Evolutionary conservation across 2,888 invertebrate genomes (phyloP).

Genomic region (Caenorhabditis doughertyi): DNA sequence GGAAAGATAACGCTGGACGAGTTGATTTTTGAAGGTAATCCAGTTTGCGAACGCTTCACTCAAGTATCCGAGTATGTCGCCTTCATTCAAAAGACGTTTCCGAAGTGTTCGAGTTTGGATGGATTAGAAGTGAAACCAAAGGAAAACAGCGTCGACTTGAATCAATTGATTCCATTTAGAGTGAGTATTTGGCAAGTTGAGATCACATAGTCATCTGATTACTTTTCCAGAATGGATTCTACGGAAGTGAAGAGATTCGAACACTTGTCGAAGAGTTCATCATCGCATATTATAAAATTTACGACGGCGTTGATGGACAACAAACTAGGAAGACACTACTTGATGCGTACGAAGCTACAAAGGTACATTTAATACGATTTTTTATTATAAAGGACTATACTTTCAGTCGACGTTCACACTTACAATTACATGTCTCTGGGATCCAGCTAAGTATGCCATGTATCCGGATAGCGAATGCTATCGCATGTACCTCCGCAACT

Average conservation of each 20-base stretch:
- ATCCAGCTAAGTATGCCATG: conserved; percentile 12
- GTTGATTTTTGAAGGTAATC: conserved; percentile 79
- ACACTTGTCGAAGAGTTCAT: conserved; percentile 76
- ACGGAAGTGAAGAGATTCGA: conserved; percentile 65
- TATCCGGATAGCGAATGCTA: conserved; percentile 65
- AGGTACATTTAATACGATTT: conserved; percentile 65
- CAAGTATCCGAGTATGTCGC: conserved; percentile 62
- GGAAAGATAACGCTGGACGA: conserved; percentile 72
- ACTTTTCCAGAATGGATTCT: conserved; percentile 75
- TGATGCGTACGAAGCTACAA: conserved; percentile 77
- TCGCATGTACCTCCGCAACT: conserved; percentile 79
- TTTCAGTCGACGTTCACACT: conserved; percentile 79
- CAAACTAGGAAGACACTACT: conserved; percentile 74
- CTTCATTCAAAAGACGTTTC: conserved; percentile 76
- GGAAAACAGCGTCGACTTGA: neutral
- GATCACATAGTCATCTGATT: neutral
- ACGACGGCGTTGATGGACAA: conserved; percentile 67
- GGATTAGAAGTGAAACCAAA: conserved; percentile 53
- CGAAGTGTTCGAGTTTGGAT: conserved; percentile 72
- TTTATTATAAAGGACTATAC: neutral
- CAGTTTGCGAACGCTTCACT: conserved; percentile 67
- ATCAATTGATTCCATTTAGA: conserved; percentile 41
- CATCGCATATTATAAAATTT: conserved; percentile 70
- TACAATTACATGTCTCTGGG: conserved; percentile 72
- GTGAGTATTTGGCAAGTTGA: conserved; percentile 3